These are phyloP conservation scores for Oenanthe oenanthe DNA, from an alignment of 2,113 vertebrate species.

Conservation along the genomic window DNA sequence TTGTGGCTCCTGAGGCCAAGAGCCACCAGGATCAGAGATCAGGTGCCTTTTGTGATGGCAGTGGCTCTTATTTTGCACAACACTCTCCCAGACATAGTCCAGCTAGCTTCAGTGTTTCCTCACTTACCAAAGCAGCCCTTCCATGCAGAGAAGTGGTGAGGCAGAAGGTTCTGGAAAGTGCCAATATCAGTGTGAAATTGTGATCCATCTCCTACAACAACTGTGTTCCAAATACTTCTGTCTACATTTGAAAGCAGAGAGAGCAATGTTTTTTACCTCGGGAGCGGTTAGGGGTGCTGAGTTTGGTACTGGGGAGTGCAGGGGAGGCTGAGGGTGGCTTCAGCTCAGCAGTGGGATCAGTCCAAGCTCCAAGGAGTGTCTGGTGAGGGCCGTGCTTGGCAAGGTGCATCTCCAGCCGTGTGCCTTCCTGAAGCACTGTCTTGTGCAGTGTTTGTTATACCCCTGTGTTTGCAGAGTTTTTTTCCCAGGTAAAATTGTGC, in stretches of 20 bases:
- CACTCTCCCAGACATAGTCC: neutral
- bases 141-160: neutral
- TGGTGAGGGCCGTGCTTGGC: neutral
- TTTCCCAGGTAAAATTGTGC: neutral
- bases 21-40: neutral
- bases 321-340: fast-evolving
- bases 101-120: neutral
- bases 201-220: neutral
- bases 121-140: neutral
- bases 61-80: neutral
- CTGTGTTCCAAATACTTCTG: neutral
- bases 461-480: neutral
- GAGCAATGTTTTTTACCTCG: neutral
- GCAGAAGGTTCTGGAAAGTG: neutral
- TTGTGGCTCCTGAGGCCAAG: neutral
- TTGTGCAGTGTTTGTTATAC: neutral
- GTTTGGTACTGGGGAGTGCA: neutral
- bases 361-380: fast-evolving
- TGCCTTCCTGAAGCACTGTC: neutral
- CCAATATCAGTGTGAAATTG: neutral
- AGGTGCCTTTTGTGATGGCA: neutral
- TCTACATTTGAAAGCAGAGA: neutral
- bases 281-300: neutral
- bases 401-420: fast-evolving
- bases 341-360: fast-evolving